Base-by-base conservation (phyloP, 2,113 vertebrate species). In the Xiphias gladius region DNA sequence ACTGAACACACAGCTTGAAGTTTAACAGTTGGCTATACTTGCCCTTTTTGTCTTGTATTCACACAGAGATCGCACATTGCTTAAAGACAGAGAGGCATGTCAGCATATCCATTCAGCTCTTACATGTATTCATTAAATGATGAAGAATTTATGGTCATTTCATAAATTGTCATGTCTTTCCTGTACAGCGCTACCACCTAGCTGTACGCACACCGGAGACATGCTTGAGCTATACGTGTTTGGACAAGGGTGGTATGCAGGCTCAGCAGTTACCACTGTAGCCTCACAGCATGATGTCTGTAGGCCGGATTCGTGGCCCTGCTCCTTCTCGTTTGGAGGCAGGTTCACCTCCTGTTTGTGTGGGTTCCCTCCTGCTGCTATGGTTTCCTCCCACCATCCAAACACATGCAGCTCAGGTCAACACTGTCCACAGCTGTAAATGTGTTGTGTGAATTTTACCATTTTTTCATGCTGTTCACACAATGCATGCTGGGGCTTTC, bases 221-320 rank as follows among this genome's bases (percentile, higher is more conserved):
- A 30, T 43, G 26, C 37, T 69, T 54, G 20, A 55, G 68, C 70
- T 78, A 20, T 69, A 73, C 75, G 76, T 46, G 63, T 50, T 82
- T 26, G 58, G 43, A 65, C 14, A 17, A 62, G 62, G 73, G 64
- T 75, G 73, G 63, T 19, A 48, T 62, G 61, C 68, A 61, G 69
- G 32, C 65, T 79, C 82, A 80, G 82, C 82, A 84, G 77, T 59
- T 52, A 48, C 48, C 70, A 17, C 61, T 26, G 48, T n/a, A 69
- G 55, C 75, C 50, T 76, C 72, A 41, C 78, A 83, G 71, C 52
- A 20, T 77, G 61, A 59, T 69, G 72, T 66, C 77, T 79, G 73
- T 64, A 72, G 71, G 71, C 82, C 70, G 67, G 64, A 72, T 26
- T 82, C 58, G 13, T 74, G 73, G 52, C 61, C 59, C 1, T 69